These are phyloP conservation scores for Pachliopta kotzebuea DNA, from an alignment of 2,888 invertebrate genomes.

Conservation along the genomic window DNA sequence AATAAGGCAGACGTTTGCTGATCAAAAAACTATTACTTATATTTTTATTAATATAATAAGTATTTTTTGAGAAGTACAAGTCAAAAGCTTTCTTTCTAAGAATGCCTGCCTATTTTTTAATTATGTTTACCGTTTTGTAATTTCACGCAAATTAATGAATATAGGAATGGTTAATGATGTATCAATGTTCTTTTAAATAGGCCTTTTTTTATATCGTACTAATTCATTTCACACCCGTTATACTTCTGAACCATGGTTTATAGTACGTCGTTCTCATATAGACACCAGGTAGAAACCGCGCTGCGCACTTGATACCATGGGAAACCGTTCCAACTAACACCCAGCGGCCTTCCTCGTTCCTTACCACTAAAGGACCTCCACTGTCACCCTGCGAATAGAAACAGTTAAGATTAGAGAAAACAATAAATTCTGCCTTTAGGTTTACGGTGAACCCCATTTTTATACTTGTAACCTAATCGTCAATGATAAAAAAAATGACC, in stretches of 20 bases:
- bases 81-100: too few relatives aligned
- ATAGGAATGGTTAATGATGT: background rate
- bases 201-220: background rate
- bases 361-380: conserved; percentile 93
- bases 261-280: conserved; percentile 96
- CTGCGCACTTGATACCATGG: conserved; percentile 96
- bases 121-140: background rate
- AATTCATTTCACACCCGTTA: conserved; percentile 84
- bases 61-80: background rate
- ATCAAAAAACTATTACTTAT: too few relatives aligned
- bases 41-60: too few relatives aligned
- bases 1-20: too few relatives aligned
- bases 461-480: too few relatives aligned
- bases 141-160: background rate
- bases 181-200: background rate
- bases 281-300: conserved; percentile 94
- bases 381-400: conserved; percentile 89
- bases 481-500: too few relatives aligned
- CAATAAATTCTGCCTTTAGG: too few relatives aligned
- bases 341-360: conserved; percentile 91
- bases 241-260: conserved; percentile 93
- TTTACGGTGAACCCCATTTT: too few relatives aligned
- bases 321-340: conserved; percentile 95
- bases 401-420: too few relatives aligned
- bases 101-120: background rate